Evolutionary conservation across 2,888 invertebrate species (phyloP), one percentile per base, ranked within the genome.

Genomic region (Heliconius aoede): DNA sequence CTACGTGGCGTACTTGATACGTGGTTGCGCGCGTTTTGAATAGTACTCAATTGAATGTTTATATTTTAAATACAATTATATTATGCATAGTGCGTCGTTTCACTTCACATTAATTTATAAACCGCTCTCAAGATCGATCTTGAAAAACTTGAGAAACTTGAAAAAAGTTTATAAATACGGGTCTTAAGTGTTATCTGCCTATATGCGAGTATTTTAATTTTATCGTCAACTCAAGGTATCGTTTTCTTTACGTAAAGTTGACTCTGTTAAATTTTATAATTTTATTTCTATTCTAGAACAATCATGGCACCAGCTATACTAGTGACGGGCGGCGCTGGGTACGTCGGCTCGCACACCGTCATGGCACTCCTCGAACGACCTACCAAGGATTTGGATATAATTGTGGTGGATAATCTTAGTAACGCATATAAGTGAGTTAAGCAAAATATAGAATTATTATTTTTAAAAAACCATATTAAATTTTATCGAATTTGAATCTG

Each of bases 261-360:
- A 46, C 7, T 7, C 18, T 7, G 18, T 46, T 46, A 46, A 18
- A 7, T 2, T 46, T 7, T 2, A 55, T 1, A 55, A 18, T 21
- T 28, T 18, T 64, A 28, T 51, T 40, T 46, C 4, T 80, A 26
- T 72, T 55, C 8, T 32, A 91, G 88, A 77, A 77, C 76, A 79
- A 90, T 85, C 83, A 92, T 92, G 91, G 79, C 84, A 9, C 89
- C 94, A 80, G 94, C 95, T 62, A 95, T 98, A 81, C 93, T 99
- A 87, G 98, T 99, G 82, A 99, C 99, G 72, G 99, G 99, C 76
- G 99, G 98, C 81, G 98, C 98, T 71, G 99, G 99, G 73, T 99
- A 98, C 93, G 97, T 99, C 77, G 99, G 99, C 78, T 98, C 98
- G 79, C 99, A 99, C 89, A 97, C 98, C 0, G 97, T 98, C 51